Conservation (phyloP, 2,797 vertebrate genomes). For the Trachurus trachurus region DNA sequence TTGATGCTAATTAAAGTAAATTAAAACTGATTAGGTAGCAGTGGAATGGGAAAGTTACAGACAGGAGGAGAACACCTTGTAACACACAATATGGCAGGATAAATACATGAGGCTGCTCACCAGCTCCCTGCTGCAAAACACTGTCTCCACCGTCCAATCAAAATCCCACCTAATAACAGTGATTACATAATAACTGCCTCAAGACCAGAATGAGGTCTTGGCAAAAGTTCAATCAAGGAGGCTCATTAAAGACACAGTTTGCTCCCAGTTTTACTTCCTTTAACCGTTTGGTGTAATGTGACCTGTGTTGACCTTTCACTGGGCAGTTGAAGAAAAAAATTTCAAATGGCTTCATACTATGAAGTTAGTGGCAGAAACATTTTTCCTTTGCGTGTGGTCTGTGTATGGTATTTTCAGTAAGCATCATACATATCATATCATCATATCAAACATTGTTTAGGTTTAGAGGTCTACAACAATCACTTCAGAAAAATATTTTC, state of each 20-base stretch:
- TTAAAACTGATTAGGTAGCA: conserved; percentile 93
- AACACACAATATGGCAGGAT: conserved; percentile 34
- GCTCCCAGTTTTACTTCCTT: neutral
- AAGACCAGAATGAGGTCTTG: conserved; percentile 7
- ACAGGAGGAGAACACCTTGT: conserved; percentile 61
- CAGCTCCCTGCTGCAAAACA: conserved; percentile 17
- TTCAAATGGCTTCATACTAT: neutral
- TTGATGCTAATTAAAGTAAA: conserved; percentile 97
- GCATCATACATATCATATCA: too few species aligned
- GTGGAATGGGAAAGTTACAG: conserved; percentile 73
- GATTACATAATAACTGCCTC: neutral
- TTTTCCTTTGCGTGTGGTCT: neutral
- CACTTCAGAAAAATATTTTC: too few species aligned
- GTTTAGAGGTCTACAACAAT: too few species aligned
- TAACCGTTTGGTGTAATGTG: neutral
- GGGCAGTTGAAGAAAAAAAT: neutral
- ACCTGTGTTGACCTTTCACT: neutral
- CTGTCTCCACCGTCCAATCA: conserved; percentile 12
- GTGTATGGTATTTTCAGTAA: neutral
- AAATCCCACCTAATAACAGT: neutral
- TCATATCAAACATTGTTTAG: neutral
- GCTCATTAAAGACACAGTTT: neutral
- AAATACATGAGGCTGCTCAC: conserved; percentile 38
- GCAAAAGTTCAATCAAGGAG: conserved; percentile 4
- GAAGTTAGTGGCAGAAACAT: too few species aligned